These are phyloP conservation scores for Picathartes gymnocephalus DNA, from an alignment of 2,113 vertebrate species.

Conservation along the genomic window DNA sequence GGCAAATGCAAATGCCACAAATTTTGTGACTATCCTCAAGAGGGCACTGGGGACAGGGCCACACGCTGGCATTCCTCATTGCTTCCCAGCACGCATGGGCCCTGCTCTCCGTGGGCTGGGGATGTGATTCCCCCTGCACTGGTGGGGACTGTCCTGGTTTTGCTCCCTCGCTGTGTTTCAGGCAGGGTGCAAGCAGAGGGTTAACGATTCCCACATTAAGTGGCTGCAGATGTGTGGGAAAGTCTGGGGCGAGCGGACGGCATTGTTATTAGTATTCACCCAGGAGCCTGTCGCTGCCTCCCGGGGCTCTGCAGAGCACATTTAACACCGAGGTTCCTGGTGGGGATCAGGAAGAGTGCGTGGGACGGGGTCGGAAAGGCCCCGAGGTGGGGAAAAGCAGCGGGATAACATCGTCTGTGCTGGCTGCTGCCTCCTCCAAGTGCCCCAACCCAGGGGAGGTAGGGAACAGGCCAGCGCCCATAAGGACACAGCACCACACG, in stretches of 20 bases:
- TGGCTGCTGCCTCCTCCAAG: not conserved
- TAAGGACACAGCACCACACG: rapidly evolving
- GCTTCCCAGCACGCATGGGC: rapidly evolving
- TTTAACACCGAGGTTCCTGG: not conserved
- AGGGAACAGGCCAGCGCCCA: not conserved
- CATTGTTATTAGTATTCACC: slow-evolving; percentile 62
- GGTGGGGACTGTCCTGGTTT: not conserved
- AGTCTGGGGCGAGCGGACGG: slow-evolving; percentile 52
- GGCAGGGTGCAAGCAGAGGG: not conserved
- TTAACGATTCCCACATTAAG: slow-evolving; percentile 64
- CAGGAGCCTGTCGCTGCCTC: slow-evolving; percentile 44
- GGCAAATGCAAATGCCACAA: not conserved
- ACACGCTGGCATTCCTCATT: not conserved
- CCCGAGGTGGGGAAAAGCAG: not conserved
- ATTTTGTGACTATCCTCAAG: not conserved
- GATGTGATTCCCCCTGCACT: not conserved
- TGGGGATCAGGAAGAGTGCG: slow-evolving; percentile 16
- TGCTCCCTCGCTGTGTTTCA: rapidly evolving
- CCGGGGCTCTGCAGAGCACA: slow-evolving; percentile 15
- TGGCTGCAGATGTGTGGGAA: slow-evolving; percentile 74
- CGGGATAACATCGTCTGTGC: rapidly evolving
- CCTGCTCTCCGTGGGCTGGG: rapidly evolving
- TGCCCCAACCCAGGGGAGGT: rapidly evolving
- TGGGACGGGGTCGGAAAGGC: not conserved
- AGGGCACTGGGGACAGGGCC: not conserved